Conservation (phyloP, 2,888 invertebrate species). For the Mongoloraphidia duomilia region DNA sequence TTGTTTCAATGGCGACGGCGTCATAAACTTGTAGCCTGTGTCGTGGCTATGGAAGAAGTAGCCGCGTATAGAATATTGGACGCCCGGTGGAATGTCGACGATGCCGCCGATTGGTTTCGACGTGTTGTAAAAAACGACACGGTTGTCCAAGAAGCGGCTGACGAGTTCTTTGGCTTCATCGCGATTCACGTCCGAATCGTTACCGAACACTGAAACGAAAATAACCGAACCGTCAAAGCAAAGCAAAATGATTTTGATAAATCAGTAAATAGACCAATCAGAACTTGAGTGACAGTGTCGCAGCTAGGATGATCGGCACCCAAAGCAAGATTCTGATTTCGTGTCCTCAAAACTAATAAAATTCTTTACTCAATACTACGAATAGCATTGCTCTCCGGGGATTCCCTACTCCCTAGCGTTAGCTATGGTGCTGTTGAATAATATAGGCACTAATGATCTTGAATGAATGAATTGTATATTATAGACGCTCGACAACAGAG, state of each 20-base stretch:
- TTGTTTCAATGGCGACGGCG: neutral
- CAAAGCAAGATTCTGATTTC: too few relatives aligned
- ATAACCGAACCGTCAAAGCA: neutral
- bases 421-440: too few relatives aligned
- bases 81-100: neutral
- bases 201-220: neutral
- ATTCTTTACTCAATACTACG: too few relatives aligned
- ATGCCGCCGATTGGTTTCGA: neutral
- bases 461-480: too few relatives aligned
- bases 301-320: too few relatives aligned
- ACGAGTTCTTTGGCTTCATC: neutral
- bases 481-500: too few relatives aligned
- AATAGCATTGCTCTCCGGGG: too few relatives aligned
- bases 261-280: too few relatives aligned
- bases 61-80: neutral
- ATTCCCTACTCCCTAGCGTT: too few relatives aligned
- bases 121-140: neutral
- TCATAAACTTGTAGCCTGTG: neutral
- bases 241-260: neutral
- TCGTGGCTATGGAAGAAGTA: neutral
- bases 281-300: too few relatives aligned
- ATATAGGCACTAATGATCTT: too few relatives aligned
- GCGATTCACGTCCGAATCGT: neutral
- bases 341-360: too few relatives aligned
- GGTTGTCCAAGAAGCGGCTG: neutral